These are phyloP conservation scores for Lasioglossum lativentre DNA, from an alignment of 2,888 invertebrate species.

Conservation along the genomic window DNA sequence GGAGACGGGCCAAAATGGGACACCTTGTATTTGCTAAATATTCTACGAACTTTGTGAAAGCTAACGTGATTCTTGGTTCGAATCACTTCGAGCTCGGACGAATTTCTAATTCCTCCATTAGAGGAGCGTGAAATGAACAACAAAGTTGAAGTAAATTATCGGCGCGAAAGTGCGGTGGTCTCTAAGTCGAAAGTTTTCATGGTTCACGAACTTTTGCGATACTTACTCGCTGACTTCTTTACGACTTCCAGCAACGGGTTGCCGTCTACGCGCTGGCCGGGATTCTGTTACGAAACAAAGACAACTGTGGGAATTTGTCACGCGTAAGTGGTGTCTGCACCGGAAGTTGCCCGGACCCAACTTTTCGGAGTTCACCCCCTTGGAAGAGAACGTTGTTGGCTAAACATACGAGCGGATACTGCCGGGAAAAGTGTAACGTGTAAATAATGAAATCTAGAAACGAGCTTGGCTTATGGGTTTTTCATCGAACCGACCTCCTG, in stretches of 20 bases:
- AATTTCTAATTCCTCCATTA: slow-evolving; percentile 13
- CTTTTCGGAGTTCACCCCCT: slow-evolving; percentile 11
- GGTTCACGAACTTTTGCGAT: slow-evolving; percentile 59
- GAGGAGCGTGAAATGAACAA: slow-evolving; percentile 17
- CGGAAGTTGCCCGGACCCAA: slow-evolving; percentile 42
- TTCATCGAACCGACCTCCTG: slow-evolving; percentile 22
- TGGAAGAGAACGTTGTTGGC: slow-evolving; percentile 11
- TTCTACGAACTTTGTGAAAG: background rate
- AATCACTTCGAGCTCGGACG: background rate
- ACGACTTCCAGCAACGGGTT: slow-evolving; percentile 36
- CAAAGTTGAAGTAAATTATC: slow-evolving; percentile 15
- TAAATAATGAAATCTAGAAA: background rate
- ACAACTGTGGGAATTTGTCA: slow-evolving; percentile 55
- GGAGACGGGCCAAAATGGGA: no score
- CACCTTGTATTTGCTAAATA: background rate
- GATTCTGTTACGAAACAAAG: slow-evolving; percentile 46
- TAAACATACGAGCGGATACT: slow-evolving; percentile 2
- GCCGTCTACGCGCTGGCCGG: slow-evolving; percentile 32
- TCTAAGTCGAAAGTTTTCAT: slow-evolving; percentile 50
- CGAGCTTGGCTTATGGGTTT: background rate
- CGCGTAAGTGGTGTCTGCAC: slow-evolving; percentile 55
- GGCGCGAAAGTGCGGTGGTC: background rate
- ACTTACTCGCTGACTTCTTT: slow-evolving; percentile 63
- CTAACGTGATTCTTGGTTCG: background rate
- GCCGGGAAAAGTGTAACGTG: background rate